phyloP scores from a whole-genome alignment of 2,113 vertebrate genomes.

The Vicugna pacos region DNA sequence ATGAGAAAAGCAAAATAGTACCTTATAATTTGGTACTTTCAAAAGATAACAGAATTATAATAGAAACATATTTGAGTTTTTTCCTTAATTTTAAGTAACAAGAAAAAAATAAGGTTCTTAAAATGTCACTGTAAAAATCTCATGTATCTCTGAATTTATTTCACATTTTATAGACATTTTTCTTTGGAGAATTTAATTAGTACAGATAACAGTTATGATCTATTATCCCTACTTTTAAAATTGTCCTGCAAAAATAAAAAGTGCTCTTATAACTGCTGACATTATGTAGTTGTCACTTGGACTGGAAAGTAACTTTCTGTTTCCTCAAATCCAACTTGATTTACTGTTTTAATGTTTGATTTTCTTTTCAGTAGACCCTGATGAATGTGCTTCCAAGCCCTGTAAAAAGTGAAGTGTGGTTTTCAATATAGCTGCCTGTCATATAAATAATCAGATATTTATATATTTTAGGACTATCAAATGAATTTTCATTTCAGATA shows the following conservation, averaged over 20 bases:
- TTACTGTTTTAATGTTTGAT: constrained; percentile 85
- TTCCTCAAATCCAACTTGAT: constrained; percentile 80
- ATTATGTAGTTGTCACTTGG: constrained; percentile 81
- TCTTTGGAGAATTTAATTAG: constrained; percentile 68
- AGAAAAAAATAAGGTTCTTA: neutral
- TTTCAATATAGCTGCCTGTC: constrained; percentile 84
- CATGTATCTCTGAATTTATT: neutral
- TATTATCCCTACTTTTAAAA: constrained; percentile 74
- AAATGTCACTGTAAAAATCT: neutral
- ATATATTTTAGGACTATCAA: neutral
- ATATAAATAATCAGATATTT: constrained; percentile 80
- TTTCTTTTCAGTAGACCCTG: constrained; percentile 84
- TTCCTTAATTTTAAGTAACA: neutral
- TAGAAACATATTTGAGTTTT: neutral
- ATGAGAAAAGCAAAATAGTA: neutral
- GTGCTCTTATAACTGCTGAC: constrained; percentile 62
- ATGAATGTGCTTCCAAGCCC: constrained; percentile 84
- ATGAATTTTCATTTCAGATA: constrained; percentile 60
- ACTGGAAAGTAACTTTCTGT: constrained; percentile 80
- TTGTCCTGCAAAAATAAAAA: constrained; percentile 76
- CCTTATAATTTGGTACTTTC: neutral
- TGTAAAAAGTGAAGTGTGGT: constrained; percentile 88
- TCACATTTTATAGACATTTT: constrained; percentile 1
- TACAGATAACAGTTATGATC: constrained; percentile 67
- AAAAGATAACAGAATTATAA: neutral